Percentiles rank a stretch among this genome's conserved stretches.
phyloP scores from a whole-genome alignment of 2,113 vertebrate species.

The Cryptoleucopteryx plumbea region DNA sequence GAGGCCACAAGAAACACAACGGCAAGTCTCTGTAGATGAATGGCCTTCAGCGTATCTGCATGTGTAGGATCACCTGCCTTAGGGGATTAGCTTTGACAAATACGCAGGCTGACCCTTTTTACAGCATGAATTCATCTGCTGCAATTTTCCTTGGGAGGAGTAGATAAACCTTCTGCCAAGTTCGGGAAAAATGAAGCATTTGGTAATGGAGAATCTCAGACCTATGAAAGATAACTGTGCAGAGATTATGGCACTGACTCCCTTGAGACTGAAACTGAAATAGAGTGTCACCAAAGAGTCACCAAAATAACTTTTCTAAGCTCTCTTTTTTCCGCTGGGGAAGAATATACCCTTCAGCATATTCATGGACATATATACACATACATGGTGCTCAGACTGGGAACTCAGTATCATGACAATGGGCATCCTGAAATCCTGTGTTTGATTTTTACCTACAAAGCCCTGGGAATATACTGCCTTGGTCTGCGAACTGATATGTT shows the following conservation, averaged over 20 bases:
- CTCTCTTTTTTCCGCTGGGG: not conserved
- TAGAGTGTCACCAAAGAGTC: not conserved
- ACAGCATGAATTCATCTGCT: not conserved
- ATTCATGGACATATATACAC: not conserved
- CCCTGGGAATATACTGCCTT: not conserved
- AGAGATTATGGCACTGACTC: not conserved
- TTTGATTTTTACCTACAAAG: not conserved
- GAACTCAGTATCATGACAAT: not conserved
- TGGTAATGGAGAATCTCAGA: not conserved
- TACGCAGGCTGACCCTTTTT: not conserved
- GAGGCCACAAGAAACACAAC: not conserved
- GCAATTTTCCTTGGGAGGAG: not conserved
- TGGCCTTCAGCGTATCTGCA: not conserved
- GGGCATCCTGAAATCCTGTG: not conserved
- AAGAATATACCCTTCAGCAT: not conserved
- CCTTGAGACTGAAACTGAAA: not conserved
- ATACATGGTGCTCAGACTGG: accelerated
- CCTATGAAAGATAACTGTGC: not conserved
- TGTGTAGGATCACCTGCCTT: not conserved
- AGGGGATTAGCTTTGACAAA: not conserved
- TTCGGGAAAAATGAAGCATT: not conserved
- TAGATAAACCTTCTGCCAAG: not conserved
- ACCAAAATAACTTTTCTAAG: not conserved
- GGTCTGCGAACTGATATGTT: not conserved
- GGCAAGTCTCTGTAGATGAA: not conserved